phyloP scores from a whole-genome alignment of 1,140 invertebrate species.

The Reticulitermes speratus region DNA sequence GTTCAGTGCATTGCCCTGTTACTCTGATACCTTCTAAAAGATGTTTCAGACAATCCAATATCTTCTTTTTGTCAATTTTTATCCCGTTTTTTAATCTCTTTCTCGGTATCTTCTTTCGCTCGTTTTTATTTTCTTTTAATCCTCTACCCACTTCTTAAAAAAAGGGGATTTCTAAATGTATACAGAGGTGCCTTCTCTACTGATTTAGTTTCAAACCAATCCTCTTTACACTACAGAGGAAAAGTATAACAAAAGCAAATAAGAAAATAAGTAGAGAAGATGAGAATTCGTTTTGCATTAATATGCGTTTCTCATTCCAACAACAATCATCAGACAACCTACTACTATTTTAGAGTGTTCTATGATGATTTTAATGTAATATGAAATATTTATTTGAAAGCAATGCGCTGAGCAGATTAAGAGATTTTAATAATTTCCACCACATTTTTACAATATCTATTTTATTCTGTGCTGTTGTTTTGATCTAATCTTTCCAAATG shows the following conservation, averaged over 20 bases:
- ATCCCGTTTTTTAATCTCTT: not conserved
- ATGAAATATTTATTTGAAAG: too few relatives aligned
- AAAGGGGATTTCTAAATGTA: not conserved
- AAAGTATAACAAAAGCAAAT: not conserved
- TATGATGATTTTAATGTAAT: too few relatives aligned
- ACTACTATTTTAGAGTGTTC: too few relatives aligned
- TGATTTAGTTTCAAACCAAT: not conserved
- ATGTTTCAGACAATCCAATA: slow-evolving; percentile 4
- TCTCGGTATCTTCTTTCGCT: not conserved
- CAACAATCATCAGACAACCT: too few relatives aligned
- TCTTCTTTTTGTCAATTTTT: slow-evolving; percentile 3
- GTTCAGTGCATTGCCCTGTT: not conserved
- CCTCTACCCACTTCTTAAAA: not conserved
- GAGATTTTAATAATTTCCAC: too few relatives aligned
- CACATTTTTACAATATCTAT: too few relatives aligned
- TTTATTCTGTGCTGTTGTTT: too few relatives aligned
- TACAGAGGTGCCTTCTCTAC: not conserved
- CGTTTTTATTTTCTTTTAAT: not conserved
- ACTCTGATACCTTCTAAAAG: not conserved
- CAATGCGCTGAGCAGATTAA: too few relatives aligned
- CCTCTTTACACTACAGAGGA: not conserved
- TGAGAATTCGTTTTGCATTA: not conserved
- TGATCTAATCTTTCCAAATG: too few relatives aligned
- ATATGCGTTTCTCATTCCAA: not conserved
- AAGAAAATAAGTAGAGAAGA: not conserved